Percentiles rank a stretch among this genome's conserved stretches.
phyloP scores from a whole-genome alignment of 1,140 invertebrate species.

The Micrasema minimum region DNA sequence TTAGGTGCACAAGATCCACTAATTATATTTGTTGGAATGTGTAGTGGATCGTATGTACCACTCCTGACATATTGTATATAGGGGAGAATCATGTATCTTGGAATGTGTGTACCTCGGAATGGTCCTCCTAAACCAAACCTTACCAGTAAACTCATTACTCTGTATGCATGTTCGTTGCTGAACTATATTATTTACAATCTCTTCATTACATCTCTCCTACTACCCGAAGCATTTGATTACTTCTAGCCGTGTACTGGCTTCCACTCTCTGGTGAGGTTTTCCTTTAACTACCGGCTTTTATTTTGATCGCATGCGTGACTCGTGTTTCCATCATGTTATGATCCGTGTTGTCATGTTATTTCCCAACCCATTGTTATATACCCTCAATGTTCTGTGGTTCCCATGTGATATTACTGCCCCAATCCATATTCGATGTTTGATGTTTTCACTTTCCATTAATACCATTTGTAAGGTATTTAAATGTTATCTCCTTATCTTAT shows the following conservation, averaged over 20 bases:
- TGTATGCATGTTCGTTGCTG: constrained; percentile 61
- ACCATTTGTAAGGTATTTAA: neutral
- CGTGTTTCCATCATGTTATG: constrained; percentile 38
- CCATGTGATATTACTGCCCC: constrained; percentile 22
- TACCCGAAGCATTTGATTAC: constrained; percentile 4
- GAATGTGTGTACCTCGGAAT: constrained; percentile 71
- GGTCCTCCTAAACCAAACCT: constrained; percentile 66
- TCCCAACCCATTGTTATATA: constrained; percentile 20
- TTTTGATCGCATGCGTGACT: constrained; percentile 38
- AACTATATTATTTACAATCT: constrained; percentile 38
- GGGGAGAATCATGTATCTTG: constrained; percentile 70
- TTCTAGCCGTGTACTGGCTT: neutral
- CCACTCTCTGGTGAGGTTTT: neutral
- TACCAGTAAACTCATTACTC: constrained; percentile 28
- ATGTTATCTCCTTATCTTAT: neutral
- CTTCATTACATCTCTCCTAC: constrained; percentile 34
- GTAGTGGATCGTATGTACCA: constrained; percentile 51
- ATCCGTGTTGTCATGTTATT: constrained; percentile 42
- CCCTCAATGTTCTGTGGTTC: constrained; percentile 37
- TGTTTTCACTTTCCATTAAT: constrained; percentile 19
- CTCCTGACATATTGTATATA: constrained; percentile 58
- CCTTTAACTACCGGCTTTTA: constrained; percentile 6
- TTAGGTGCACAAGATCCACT: constrained; percentile 52
- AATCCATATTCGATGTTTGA: constrained; percentile 30
- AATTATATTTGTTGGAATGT: constrained; percentile 45